Evolutionary conservation across 2,113 vertebrate genomes (phyloP).

Genomic region (Oenanthe oenanthe): DNA sequence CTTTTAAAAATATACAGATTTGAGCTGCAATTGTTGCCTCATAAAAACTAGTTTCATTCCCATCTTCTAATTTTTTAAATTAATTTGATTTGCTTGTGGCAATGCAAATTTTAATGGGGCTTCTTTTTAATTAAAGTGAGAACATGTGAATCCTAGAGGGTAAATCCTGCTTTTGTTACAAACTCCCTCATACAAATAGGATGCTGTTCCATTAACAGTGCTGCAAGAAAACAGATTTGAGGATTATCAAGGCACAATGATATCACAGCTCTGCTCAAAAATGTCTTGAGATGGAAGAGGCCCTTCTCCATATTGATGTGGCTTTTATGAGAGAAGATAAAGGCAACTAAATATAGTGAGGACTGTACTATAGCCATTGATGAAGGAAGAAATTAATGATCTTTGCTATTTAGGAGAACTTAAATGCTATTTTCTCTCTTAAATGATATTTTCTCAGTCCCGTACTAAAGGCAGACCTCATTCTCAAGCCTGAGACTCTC

Average conservation of each 20-base stretch:
- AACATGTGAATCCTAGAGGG: slow-evolving; percentile 30
- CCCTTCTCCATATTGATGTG: background rate
- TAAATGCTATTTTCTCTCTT: background rate
- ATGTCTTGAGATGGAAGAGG: background rate
- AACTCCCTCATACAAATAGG: slow-evolving; percentile 4
- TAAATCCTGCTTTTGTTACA: slow-evolving; percentile 32
- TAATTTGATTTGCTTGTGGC: slow-evolving; percentile 37
- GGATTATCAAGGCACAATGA: background rate
- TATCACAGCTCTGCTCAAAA: background rate
- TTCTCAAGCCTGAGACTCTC: background rate
- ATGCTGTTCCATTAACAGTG: slow-evolving; percentile 23
- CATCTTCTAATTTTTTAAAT: background rate
- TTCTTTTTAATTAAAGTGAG: slow-evolving; percentile 46
- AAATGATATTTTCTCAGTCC: background rate
- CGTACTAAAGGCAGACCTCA: background rate
- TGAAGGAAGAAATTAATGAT: background rate
- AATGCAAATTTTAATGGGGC: slow-evolving; percentile 26
- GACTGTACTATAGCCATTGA: background rate
- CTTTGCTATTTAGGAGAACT: background rate
- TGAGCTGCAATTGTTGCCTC: background rate
- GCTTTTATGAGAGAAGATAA: background rate
- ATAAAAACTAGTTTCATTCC: background rate
- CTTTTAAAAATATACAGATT: background rate
- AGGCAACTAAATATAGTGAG: background rate
- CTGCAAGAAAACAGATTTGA: background rate